Evolutionary conservation across 2,888 invertebrate genomes (phyloP).

Genomic region (Tribolium freemani): DNA sequence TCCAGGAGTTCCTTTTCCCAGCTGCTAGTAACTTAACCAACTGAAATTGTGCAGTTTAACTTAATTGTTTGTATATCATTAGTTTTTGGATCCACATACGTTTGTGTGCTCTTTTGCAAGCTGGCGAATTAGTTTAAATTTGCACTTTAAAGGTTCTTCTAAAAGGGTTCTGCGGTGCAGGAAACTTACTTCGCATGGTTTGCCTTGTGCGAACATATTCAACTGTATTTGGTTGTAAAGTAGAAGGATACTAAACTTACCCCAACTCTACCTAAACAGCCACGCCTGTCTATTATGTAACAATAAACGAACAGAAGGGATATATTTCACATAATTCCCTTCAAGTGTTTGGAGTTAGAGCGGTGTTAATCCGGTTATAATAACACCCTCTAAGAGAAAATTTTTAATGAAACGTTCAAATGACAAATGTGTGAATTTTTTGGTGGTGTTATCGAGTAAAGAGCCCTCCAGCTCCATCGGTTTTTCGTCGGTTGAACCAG

Average conservation of each 20-base stretch:
- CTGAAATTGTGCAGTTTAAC: conserved; percentile 13
- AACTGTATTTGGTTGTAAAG: conserved; percentile 30
- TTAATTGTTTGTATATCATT: conserved; percentile 12
- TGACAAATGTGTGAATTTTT: not conserved
- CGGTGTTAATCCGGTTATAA: not conserved
- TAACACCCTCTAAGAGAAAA: not conserved
- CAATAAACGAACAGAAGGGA: conserved; percentile 14
- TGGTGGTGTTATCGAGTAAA: not conserved
- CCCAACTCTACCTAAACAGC: conserved; percentile 26
- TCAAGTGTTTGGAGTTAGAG: not conserved
- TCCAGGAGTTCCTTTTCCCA: conserved; percentile 7
- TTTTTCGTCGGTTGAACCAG: not conserved
- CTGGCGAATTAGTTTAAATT: conserved; percentile 28
- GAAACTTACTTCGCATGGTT: conserved; percentile 26
- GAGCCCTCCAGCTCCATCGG: not conserved
- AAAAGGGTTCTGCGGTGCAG: conserved; percentile 15
- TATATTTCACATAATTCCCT: conserved; percentile 21
- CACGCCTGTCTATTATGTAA: conserved; percentile 27
- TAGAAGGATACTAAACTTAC: conserved; percentile 29
- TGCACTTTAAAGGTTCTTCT: conserved; percentile 14
- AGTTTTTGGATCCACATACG: conserved; percentile 8
- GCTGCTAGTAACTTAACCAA: not conserved
- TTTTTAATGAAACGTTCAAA: not conserved
- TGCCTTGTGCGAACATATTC: conserved; percentile 26
- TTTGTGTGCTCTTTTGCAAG: conserved; percentile 14